Percentiles rank a stretch among this genome's conserved stretches.
Conservation (phyloP, 2,888 invertebrate genomes). For the Acrocyrtus sp. region DNA sequence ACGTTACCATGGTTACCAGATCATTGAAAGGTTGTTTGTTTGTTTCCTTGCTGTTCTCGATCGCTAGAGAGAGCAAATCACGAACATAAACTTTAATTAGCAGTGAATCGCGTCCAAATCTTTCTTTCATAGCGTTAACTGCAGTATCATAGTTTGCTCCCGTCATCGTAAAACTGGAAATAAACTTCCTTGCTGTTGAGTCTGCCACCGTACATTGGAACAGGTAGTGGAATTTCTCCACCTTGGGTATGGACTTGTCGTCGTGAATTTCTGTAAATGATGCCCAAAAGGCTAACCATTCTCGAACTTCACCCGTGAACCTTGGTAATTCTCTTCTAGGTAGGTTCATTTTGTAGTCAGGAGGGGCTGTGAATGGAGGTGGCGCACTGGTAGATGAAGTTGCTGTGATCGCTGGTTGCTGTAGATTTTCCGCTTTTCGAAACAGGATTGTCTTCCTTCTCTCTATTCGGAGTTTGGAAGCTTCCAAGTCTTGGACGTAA, state of each 20-base stretch:
- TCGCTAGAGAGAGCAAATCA: not conserved
- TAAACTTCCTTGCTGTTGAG: not conserved
- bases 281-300: conserved; percentile 8
- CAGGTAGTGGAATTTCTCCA: conserved; percentile 10
- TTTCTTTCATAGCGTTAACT: not conserved
- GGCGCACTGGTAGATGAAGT: too few species aligned
- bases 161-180: not conserved
- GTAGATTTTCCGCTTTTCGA: too few species aligned
- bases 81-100: conserved; percentile 13
- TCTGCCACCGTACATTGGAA: conserved; percentile 2
- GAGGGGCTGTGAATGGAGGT: too few species aligned
- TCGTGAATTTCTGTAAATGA: not conserved
- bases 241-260: not conserved
- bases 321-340: conserved; percentile 1
- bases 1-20: not conserved
- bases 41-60: not conserved
- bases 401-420: too few species aligned
- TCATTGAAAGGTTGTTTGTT: conserved; percentile 1
- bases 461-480: too few species aligned
- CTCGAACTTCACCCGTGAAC: conserved; percentile 2
- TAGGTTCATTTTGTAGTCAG: not conserved
- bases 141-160: not conserved
- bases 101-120: not conserved
- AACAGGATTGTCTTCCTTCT: too few species aligned
- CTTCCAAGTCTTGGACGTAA: too few species aligned